Conservation (phyloP, 2,113 vertebrate genomes). For the Ptilorrhoa leucosticta region DNA sequence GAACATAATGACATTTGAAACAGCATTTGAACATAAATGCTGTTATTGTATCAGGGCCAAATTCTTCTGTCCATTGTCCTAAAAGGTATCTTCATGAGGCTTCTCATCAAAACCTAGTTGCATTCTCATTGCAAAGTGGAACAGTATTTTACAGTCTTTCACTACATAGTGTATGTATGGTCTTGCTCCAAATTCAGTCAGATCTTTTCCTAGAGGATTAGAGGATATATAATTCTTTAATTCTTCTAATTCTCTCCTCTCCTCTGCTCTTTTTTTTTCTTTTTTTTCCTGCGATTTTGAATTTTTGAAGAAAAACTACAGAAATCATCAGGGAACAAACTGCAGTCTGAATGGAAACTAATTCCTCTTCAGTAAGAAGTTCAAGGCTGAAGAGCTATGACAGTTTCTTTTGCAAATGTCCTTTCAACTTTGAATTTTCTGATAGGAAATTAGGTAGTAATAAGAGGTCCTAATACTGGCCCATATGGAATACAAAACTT, state of each 20-base stretch:
- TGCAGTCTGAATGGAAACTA: neutral
- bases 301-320: neutral
- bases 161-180: neutral
- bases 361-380: neutral
- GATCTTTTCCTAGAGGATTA: neutral
- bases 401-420: neutral
- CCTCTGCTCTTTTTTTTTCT: too few species aligned
- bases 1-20: neutral
- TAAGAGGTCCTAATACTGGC: neutral
- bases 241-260: neutral
- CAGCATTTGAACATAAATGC: neutral
- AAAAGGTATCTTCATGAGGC: neutral
- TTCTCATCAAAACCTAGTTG: neutral
- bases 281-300: neutral
- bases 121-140: neutral
- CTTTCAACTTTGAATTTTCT: neutral
- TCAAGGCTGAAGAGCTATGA: neutral
- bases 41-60: neutral
- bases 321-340: neutral
- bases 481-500: neutral
- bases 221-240: neutral
- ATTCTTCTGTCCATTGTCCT: neutral
- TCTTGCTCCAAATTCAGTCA: neutral
- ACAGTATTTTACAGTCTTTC: neutral
- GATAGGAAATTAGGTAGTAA: neutral